Evolutionary conservation across 2,797 vertebrate genomes (phyloP).

Genomic region (Cossypha polioptera): DNA sequence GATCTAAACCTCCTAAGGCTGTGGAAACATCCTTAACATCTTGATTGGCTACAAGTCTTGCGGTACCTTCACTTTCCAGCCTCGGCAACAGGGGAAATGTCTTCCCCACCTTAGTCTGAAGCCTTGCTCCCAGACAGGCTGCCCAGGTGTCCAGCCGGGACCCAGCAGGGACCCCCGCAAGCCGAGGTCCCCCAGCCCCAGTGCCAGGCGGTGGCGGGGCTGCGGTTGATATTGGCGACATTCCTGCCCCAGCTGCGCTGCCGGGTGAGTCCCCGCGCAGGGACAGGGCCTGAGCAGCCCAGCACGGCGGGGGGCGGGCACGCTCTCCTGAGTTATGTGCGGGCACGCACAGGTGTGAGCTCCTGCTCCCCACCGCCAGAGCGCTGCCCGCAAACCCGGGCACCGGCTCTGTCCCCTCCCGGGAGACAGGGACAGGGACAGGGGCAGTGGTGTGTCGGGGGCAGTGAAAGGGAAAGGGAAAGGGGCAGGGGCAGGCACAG

Average conservation of each 20-base stretch:
- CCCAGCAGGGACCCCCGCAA: fast-evolving
- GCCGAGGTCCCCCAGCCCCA: neutral
- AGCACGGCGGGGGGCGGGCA: neutral
- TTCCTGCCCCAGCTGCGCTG: neutral
- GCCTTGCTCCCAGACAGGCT: neutral
- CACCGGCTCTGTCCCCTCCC: too few species aligned
- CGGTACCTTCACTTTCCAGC: neutral
- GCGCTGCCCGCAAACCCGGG: neutral
- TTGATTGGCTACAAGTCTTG: neutral
- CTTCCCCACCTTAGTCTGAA: fast-evolving
- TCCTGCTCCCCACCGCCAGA: fast-evolving
- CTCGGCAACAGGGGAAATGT: fast-evolving
- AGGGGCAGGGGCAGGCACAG: too few species aligned
- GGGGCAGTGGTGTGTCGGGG: too few species aligned
- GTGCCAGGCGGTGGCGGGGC: fast-evolving
- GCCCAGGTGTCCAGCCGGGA: neutral
- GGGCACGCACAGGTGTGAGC: fast-evolving
- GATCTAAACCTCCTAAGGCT: neutral
- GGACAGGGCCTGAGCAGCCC: neutral
- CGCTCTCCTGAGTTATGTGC: fast-evolving
- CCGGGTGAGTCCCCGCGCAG: neutral
- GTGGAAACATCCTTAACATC: neutral
- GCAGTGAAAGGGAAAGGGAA: fast-evolving
- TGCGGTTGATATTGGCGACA: too few species aligned
- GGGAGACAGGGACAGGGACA: fast-evolving